These are phyloP conservation scores for Drosophila pruinosa DNA, from an alignment of 1,140 invertebrate genomes.

Conservation along the genomic window DNA sequence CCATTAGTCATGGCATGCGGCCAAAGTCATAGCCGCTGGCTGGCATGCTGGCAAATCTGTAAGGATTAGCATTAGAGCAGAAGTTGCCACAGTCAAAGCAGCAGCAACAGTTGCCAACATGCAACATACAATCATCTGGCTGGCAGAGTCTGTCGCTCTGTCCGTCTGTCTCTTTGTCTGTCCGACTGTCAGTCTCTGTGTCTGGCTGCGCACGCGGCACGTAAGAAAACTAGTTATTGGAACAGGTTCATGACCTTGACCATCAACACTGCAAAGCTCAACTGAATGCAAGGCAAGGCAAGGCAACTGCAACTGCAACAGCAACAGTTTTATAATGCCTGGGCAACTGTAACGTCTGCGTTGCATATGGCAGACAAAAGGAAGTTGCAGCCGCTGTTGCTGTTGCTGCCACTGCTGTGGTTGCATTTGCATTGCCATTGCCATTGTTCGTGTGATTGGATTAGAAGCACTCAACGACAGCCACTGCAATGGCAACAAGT, in stretches of 20 bases:
- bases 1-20: conserved; percentile 62
- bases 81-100: conserved; percentile 28
- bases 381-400: conserved; percentile 37
- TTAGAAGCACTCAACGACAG: conserved; percentile 44
- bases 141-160: conserved; percentile 30
- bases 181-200: conserved; percentile 25
- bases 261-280: conserved; percentile 57
- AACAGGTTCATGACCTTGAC: conserved; percentile 82
- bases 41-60: conserved; percentile 34
- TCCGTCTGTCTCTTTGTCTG: conserved; percentile 11
- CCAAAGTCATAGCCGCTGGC: conserved; percentile 17
- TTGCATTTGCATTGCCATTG: conserved; percentile 54
- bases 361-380: conserved; percentile 64
- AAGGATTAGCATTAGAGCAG: conserved; percentile 72
- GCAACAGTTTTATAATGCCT: conserved; percentile 58
- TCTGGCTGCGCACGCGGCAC: conserved; percentile 53
- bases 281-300: neutral
- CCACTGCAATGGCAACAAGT: conserved; percentile 55
- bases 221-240: conserved; percentile 80
- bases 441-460: conserved; percentile 54
- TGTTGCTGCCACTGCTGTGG: conserved; percentile 12
- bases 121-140: conserved; percentile 73
- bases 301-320: no score
- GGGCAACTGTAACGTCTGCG: conserved; percentile 45
- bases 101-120: conserved; percentile 47